Conservation (phyloP, 2,113 vertebrate species). For the Tonatia bakeri region DNA sequence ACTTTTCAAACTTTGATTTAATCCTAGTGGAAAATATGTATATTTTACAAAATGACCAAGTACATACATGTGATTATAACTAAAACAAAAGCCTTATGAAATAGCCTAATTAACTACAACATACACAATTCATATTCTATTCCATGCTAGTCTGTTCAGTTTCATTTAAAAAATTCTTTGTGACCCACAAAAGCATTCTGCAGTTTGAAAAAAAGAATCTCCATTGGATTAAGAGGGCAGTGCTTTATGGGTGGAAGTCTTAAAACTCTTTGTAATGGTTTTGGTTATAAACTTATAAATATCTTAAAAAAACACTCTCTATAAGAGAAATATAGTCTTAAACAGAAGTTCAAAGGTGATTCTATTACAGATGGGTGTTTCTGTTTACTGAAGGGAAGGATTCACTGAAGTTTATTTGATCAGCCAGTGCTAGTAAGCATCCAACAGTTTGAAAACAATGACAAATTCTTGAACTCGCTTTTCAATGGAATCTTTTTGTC, state of each 20-base stretch:
- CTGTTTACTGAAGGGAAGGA: not conserved
- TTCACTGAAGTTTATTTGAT: not conserved
- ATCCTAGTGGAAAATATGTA: not conserved
- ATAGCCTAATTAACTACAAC: not conserved
- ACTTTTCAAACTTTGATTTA: not conserved
- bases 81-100: slow-evolving; percentile 2
- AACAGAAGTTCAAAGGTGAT: not conserved
- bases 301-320: not conserved
- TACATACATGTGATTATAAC: not conserved
- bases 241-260: not conserved
- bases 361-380: not conserved
- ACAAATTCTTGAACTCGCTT: not conserved
- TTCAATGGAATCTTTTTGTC: not conserved
- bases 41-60: not conserved
- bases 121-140: not conserved
- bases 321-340: not conserved
- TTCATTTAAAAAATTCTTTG: not conserved
- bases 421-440: not conserved
- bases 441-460: not conserved
- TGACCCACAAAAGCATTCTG: not conserved
- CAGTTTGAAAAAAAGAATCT: not conserved
- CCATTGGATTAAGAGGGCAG: not conserved
- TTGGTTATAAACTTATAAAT: not conserved
- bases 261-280: not conserved
- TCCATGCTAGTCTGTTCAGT: not conserved